phyloP scores from a whole-genome alignment of 2,113 vertebrate species.

The Spheniscus mendiculus region DNA sequence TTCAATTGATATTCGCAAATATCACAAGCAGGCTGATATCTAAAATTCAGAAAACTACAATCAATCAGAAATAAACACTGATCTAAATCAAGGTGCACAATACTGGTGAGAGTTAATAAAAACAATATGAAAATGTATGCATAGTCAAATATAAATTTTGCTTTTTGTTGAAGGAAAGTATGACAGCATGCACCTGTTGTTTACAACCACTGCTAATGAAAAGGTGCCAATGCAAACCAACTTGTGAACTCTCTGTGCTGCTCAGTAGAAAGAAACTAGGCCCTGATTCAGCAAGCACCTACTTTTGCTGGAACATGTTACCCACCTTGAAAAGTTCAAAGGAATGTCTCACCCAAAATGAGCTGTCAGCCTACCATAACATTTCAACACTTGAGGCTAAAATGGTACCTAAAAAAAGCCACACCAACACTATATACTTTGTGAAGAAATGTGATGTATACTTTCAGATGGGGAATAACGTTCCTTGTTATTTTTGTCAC shows the following conservation, averaged over 20 bases:
- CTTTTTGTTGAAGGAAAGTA: neutral
- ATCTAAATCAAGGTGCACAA: neutral
- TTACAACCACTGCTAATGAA: neutral
- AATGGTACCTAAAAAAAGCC: neutral
- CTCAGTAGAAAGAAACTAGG: neutral
- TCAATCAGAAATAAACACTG: neutral
- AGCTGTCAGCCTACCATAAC: neutral
- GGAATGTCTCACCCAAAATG: neutral
- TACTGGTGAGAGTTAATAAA: neutral
- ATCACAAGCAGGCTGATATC: neutral
- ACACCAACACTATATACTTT: neutral
- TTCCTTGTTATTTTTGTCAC: neutral
- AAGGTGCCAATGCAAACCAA: neutral
- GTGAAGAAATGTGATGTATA: neutral
- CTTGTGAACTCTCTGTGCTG: neutral
- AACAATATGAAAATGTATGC: neutral
- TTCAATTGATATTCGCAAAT: fast-evolving
- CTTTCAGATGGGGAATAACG: neutral
- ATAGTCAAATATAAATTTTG: neutral
- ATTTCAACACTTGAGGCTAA: neutral
- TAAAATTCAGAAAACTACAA: neutral
- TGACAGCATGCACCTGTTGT: neutral
- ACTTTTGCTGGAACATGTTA: neutral
- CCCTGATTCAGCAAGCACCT: neutral
- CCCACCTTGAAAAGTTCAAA: neutral